Evolutionary conservation across 2,113 vertebrate species (phyloP), one percentile per base, ranked within the genome.

Genomic region (Penelope pileata): DNA sequence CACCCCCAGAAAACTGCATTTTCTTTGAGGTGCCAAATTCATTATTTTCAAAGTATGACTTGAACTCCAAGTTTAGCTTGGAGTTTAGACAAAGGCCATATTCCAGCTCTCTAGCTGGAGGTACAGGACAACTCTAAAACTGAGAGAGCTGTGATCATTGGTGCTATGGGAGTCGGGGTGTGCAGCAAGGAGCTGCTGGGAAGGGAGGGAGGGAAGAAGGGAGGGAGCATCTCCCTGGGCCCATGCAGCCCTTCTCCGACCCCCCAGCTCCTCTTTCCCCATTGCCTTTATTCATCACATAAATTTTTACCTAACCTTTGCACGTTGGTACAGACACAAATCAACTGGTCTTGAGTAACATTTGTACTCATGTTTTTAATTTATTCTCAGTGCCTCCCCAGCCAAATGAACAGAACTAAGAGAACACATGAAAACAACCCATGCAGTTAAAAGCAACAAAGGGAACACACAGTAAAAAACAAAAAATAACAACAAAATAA

Each of bases 11-110:
- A 95, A 83, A 78, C 21, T 3, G 48, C 16, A 16, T 75, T 64
- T 82, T 30, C 60, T 94, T 70, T 94, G 26, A 89, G 84, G 11
- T 38, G 72, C 42, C 23, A 54, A 12, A 54, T 38, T 82, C 43
- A 32, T 1, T 1, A 43, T 36, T 67, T 83, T 87, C 66, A 51
- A 62, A 75, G 11, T 4, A 11, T 38, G 54, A 21, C 30, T 47
- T 63, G 10, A 58, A 26, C 15, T 8, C 29, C 16, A 12, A 23
- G 12, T 14, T 54, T 21, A 34, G 9, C 21, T 54, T 32, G 50
- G 63, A 66, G 32, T 63, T 88, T 43, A 38, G 24, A 18, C 56
- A 78, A 63, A 84, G 14, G 50, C 27, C 23, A 8, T 3, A 6
- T 34, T 78, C 54, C n/a, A 51, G 19, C 34, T n/a, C 42, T 59